A percentile compares a stretch with the other conserved stretches of the same genome.
phyloP scores from a whole-genome alignment of 2,797 vertebrate species.

The Sebastes cheni region DNA sequence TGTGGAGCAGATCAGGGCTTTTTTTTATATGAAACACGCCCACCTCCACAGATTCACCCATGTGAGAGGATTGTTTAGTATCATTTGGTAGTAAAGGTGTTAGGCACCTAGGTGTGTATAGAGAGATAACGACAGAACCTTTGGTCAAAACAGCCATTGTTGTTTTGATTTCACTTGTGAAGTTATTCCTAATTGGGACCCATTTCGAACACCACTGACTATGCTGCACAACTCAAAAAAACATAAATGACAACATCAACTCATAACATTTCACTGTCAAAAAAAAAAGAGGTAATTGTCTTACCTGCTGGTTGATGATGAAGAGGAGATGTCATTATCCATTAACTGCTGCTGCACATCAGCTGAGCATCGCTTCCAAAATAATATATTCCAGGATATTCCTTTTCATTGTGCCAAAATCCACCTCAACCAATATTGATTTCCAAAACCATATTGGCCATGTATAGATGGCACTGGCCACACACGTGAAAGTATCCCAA shows the following conservation, averaged over 20 bases:
- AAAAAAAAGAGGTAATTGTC: neutral
- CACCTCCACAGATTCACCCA: neutral
- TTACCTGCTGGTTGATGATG: conserved; percentile 57
- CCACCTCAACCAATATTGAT: neutral
- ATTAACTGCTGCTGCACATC: conserved; percentile 25
- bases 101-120: conserved; percentile 33
- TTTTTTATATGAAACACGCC: neutral
- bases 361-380: conserved; percentile 18
- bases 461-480: conserved; percentile 2
- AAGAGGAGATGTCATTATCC: conserved; percentile 38
- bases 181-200: neutral
- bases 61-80: neutral
- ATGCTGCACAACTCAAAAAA: neutral
- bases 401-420: conserved; percentile 17
- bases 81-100: conserved; percentile 13
- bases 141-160: conserved; percentile 38
- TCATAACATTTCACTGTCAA: neutral
- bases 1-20: neutral
- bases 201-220: neutral
- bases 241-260: neutral
- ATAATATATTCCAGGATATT: conserved; percentile 51
- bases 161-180: neutral
- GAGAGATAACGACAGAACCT: conserved; percentile 45
- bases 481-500: conserved; percentile 39
- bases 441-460: neutral